Base-by-base conservation (phyloP, 2,797 vertebrate species). In the Acomys russatus region DNA sequence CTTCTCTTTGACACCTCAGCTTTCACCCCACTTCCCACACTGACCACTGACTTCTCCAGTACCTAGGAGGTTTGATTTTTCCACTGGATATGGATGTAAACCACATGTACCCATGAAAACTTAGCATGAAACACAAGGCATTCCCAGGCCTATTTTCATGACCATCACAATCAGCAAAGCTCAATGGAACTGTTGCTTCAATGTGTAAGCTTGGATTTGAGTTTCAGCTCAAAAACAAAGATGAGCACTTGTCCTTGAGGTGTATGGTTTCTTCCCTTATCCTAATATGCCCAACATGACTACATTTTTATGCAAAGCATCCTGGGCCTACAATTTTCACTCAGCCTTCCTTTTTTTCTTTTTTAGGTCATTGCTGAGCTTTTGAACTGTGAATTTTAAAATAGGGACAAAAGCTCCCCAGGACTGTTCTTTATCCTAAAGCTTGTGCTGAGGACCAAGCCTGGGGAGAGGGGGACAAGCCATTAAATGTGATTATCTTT, bases 351-450 rank as follows among this genome's bases (percentile, higher is more conserved):
- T 59, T 6, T 56, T 73, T 73, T 49, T 38, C 4, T 73, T 74
- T n/a, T 85, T 49, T 3, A 91, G 38, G 73, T 20, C 91, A 54
- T 83, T 23, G 44, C 80, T 94, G 90, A 76, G 44, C 54, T 80
- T 97, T 95, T 78, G 73, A 68, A 51, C 25, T 51, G 28, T 61
- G 71, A 38, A 77, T 97, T 97, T 97, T 64, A 95, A 95, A 95
- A 44, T 18, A 88, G 91, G 88, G 79, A 92, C 80, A 90, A 96
- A 95, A 96, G 74, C 30, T 51, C 54, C 77, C 86, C 22, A n/a
- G 76, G 59, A 2, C 80, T 88, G 93, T 97, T 92, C 59, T 95
- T 79, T 96, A 85, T 49, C 51, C 91, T 91, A 92, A 84, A 71
- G 25, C 18, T 9, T 94, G 59, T 77, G 61, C 66, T 92, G 66